Conservation (phyloP, 35 echinoderm and acorn worm species). For the Lytechinus variegatus region DNA sequence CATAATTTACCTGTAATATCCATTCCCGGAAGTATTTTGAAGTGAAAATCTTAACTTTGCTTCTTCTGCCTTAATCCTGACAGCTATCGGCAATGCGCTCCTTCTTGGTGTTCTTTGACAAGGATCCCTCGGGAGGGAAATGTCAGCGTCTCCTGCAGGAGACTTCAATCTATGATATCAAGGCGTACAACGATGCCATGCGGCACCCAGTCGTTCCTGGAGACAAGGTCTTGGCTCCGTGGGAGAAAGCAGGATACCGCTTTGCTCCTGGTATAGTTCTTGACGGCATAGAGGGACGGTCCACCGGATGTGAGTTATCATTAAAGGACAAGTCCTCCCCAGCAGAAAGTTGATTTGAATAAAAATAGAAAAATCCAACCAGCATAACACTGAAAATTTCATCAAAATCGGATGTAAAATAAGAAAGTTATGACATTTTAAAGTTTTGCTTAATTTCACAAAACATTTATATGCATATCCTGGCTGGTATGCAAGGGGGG, state of each 20-base stretch:
- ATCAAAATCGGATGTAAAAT: no score
- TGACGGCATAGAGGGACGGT: slow-evolving; percentile 87
- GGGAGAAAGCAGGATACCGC: slow-evolving; percentile 68
- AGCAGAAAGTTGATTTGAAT: no score
- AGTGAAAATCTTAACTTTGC: not conserved
- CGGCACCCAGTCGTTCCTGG: slow-evolving; percentile 85
- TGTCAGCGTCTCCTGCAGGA: slow-evolving; percentile 78
- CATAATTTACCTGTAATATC: no score
- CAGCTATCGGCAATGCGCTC: slow-evolving; percentile 76
- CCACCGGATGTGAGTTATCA: slow-evolving; percentile 88
- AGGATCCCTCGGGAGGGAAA: slow-evolving; percentile 70
- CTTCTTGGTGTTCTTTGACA: slow-evolving; percentile 88
- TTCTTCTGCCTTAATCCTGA: not conserved
- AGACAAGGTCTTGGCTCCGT: slow-evolving; percentile 87
- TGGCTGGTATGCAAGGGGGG: no score
- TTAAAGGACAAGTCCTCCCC: no score
- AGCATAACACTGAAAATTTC: no score
- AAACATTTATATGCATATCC: no score
- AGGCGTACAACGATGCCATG: slow-evolving; percentile 82
- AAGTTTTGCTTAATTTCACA: no score
- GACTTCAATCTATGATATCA: slow-evolving; percentile 83
- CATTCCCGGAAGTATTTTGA: no score
- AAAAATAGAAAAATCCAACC: no score
- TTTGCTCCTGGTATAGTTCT: slow-evolving; percentile 82
- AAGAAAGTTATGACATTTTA: no score